A percentile compares a stretch with the other conserved stretches of the same genome.
These are phyloP conservation scores for Prionace glauca DNA, from an alignment of 2,797 vertebrate genomes.

Conservation along the genomic window DNA sequence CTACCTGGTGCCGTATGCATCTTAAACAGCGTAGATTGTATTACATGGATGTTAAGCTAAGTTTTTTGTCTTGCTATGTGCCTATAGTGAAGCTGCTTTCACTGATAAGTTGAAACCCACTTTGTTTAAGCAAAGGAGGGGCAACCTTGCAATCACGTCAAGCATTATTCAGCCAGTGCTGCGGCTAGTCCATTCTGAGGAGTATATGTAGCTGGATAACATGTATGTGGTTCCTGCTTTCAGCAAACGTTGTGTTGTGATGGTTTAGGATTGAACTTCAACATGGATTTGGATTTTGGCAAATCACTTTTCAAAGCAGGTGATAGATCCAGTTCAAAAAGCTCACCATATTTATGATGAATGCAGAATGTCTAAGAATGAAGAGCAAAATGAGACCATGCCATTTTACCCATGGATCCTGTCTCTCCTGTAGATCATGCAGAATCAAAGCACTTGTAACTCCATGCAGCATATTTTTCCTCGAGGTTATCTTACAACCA, in stretches of 20 bases:
- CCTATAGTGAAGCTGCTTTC: neutral
- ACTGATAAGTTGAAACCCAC: neutral
- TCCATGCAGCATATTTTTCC: neutral
- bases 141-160: neutral
- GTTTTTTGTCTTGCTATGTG: neutral
- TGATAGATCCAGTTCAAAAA: neutral
- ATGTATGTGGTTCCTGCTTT: neutral
- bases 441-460: neutral
- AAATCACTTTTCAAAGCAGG: neutral
- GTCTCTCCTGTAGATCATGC: neutral
- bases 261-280: neutral
- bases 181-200: neutral
- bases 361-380: neutral
- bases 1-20: neutral
- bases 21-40: neutral
- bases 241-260: neutral
- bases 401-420: neutral
- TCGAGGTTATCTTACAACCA: neutral
- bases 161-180: neutral
- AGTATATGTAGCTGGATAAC: neutral
- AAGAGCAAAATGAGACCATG: neutral
- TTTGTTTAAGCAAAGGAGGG: neutral
- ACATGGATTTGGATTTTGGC: conserved; percentile 6
- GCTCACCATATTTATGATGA: neutral
- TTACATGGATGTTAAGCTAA: neutral